A percentile compares a stretch with the other conserved stretches of the same genome.
Conservation (phyloP, 2,797 vertebrate genomes). For the Malacoraja senta region DNA sequence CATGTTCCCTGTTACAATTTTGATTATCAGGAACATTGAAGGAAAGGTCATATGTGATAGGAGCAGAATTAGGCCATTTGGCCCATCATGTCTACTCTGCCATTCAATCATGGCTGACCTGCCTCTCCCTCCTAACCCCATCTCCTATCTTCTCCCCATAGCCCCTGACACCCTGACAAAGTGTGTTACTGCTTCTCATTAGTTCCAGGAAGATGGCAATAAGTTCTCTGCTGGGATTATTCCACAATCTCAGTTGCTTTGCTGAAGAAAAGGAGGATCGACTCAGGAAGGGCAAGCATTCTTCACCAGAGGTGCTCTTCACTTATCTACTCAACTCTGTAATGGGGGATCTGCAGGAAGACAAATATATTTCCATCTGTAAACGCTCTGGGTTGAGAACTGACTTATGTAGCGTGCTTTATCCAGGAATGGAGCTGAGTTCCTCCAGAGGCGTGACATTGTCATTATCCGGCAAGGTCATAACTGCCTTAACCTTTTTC, state of each 20-base stretch:
- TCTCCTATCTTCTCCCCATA: too few species aligned
- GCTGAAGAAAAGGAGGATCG: background rate
- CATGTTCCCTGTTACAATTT: background rate
- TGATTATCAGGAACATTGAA: background rate
- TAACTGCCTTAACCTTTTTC: background rate
- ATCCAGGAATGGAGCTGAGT: background rate
- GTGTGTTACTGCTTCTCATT: background rate
- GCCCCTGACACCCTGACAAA: too few species aligned
- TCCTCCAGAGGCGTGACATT: background rate
- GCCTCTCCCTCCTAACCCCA: too few species aligned
- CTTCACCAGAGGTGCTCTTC: background rate
- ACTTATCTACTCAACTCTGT: background rate
- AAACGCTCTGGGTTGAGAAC: background rate
- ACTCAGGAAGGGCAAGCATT: background rate
- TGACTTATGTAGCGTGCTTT: background rate
- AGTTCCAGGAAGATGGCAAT: background rate
- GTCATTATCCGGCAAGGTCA: background rate
- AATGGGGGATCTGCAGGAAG: background rate
- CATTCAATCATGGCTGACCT: too few species aligned
- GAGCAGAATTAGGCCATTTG: too few species aligned
- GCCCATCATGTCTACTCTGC: too few species aligned
- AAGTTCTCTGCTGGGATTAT: background rate
- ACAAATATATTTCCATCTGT: background rate
- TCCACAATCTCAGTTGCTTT: background rate
- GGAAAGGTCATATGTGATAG: too few species aligned